Percentiles rank a stretch among this genome's conserved stretches.
Conservation (phyloP, 2,113 vertebrate species). For the Gallinago media region DNA sequence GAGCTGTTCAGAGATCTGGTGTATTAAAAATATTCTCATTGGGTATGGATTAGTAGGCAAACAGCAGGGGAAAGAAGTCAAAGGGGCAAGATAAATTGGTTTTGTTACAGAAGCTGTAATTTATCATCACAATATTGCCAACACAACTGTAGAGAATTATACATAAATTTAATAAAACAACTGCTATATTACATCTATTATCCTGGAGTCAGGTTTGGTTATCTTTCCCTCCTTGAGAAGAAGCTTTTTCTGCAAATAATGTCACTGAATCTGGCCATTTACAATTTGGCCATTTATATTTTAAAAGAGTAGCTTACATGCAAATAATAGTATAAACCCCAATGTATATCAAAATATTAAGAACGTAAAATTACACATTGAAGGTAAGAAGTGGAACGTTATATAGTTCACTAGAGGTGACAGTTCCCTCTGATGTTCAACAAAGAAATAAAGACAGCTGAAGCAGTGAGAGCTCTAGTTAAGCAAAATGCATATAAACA, state of each 20-base stretch:
- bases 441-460: not conserved
- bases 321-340: not conserved
- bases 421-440: not conserved
- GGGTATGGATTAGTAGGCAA: not conserved
- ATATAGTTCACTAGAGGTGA: not conserved
- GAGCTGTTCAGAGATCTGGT: not conserved
- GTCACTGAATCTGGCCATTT: not conserved
- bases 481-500: not conserved
- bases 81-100: not conserved
- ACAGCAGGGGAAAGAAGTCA: not conserved
- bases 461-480: not conserved
- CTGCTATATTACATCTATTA: not conserved
- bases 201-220: not conserved
- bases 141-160: not conserved
- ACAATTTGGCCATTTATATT: not conserved
- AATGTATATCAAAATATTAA: not conserved
- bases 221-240: not conserved
- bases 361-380: not conserved
- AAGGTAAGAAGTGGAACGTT: not conserved
- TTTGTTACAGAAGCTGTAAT: not conserved
- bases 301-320: not conserved
- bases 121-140: constrained; percentile 10
- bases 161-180: constrained; percentile 27
- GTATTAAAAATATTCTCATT: not conserved
- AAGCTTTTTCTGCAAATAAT: not conserved